A percentile compares a stretch with the other conserved stretches of the same genome.
phyloP scores from a whole-genome alignment of 2,888 invertebrate genomes.

The Tipula lateralis region DNA sequence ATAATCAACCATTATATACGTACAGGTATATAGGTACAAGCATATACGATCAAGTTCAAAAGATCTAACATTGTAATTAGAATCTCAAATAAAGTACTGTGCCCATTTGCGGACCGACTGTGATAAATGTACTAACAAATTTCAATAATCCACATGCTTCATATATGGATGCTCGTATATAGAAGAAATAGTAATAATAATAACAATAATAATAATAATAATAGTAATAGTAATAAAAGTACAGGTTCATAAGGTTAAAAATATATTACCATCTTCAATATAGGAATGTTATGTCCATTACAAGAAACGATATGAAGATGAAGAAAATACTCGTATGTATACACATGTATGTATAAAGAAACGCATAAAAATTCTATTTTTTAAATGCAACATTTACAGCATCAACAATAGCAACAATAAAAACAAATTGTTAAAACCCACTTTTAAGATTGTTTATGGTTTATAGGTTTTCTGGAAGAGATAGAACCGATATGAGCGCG shows the following conservation, averaged over 20 bases:
- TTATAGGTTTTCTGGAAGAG: not conserved
- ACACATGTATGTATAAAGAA: not conserved
- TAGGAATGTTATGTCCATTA: slow-evolving; percentile 19
- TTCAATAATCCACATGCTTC: slow-evolving; percentile 1
- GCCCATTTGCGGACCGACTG: not conserved
- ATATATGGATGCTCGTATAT: too few relatives aligned
- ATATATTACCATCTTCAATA: not conserved
- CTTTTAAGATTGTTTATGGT: slow-evolving; percentile 11
- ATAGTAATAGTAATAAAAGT: slow-evolving; percentile 11
- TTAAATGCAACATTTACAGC: slow-evolving; percentile 5
- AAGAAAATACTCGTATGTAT: not conserved
- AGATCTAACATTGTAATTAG: slow-evolving; percentile 1
- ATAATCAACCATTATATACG: not conserved
- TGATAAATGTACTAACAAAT: not conserved
- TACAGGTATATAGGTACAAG: not conserved
- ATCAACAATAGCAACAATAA: not conserved
- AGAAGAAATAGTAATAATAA: too few relatives aligned
- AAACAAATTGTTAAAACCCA: slow-evolving; percentile 14
- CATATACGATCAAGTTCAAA: not conserved
- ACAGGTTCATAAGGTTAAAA: slow-evolving; percentile 19
- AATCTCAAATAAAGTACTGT: not conserved
- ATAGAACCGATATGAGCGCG: not conserved
- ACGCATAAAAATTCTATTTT: slow-evolving; percentile 19
- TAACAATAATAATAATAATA: not conserved
- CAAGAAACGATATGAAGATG: slow-evolving; percentile 12